These are phyloP conservation scores for Poeciliopsis gracilis DNA, from an alignment of 2,797 vertebrate genomes.

Conservation along the genomic window DNA sequence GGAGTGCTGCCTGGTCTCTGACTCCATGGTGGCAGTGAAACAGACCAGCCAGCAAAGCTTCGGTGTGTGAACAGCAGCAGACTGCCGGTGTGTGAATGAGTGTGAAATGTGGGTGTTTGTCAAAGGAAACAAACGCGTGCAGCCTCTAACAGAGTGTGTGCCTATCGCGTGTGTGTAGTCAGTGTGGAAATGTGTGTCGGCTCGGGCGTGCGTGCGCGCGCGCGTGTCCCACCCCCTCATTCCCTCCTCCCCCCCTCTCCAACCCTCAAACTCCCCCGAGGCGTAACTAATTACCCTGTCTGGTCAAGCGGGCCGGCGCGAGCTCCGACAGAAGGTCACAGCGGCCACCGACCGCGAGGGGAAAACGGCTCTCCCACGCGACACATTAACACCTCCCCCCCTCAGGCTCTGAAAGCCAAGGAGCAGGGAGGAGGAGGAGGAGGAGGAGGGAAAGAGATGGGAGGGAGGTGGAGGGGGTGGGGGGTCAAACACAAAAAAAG, in stretches of 20 bases:
- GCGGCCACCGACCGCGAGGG: conserved; percentile 69
- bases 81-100: background rate
- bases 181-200: conserved; percentile 36
- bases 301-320: conserved; percentile 70
- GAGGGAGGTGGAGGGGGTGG: conserved; percentile 18
- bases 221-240: conserved; percentile 9
- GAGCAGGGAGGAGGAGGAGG: conserved; percentile 12
- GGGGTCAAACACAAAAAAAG: conserved; percentile 51
- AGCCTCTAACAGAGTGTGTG: conserved; percentile 3
- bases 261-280: conserved; percentile 55
- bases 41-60: background rate
- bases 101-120: conserved; percentile 6
- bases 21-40: background rate
- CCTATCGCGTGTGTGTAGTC: conserved; percentile 13
- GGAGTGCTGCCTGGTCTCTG: background rate
- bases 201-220: conserved; percentile 3
- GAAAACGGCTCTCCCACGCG: conserved; percentile 63
- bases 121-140: conserved; percentile 14
- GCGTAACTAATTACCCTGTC: conserved; percentile 79
- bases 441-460: background rate
- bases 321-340: conserved; percentile 75
- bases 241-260: background rate
- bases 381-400: conserved; percentile 61
- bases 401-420: conserved; percentile 39
- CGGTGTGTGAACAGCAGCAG: background rate